Conservation (phyloP, 2,113 vertebrate genomes). For the Aspidoscelis tigris region DNA sequence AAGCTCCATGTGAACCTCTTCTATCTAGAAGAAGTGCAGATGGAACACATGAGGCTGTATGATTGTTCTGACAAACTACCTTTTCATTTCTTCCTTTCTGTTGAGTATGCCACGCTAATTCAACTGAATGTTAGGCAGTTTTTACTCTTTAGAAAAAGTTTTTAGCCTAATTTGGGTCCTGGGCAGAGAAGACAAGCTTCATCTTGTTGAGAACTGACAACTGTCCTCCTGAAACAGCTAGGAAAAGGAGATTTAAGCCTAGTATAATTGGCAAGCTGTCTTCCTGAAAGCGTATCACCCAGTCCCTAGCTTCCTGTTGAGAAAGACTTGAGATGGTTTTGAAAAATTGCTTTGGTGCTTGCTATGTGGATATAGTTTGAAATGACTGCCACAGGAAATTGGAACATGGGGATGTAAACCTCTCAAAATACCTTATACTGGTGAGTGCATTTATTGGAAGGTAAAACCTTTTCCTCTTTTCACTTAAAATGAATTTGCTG, state of each 20-base stretch:
- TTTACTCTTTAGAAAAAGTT: background rate
- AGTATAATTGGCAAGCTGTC: background rate
- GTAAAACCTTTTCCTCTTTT: background rate
- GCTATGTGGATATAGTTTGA: background rate
- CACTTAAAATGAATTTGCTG: background rate
- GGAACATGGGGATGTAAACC: background rate
- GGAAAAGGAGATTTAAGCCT: background rate
- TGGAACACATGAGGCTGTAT: background rate
- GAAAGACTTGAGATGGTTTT: background rate
- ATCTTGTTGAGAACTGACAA: background rate
- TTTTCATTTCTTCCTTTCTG: background rate
- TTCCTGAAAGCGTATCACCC: background rate
- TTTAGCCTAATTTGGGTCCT: background rate
- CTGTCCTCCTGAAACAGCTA: background rate
- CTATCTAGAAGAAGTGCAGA: too few relatives aligned
- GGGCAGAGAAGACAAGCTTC: background rate
- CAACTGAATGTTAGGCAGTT: background rate
- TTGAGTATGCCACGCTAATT: background rate
- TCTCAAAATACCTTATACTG: background rate
- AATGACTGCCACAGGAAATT: background rate
- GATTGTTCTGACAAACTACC: background rate
- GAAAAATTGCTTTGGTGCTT: background rate
- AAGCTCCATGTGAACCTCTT: too few relatives aligned
- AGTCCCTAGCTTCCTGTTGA: background rate
- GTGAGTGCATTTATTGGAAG: background rate